phyloP scores from a whole-genome alignment of 2,888 invertebrate genomes.

The Melanotus villosus region DNA sequence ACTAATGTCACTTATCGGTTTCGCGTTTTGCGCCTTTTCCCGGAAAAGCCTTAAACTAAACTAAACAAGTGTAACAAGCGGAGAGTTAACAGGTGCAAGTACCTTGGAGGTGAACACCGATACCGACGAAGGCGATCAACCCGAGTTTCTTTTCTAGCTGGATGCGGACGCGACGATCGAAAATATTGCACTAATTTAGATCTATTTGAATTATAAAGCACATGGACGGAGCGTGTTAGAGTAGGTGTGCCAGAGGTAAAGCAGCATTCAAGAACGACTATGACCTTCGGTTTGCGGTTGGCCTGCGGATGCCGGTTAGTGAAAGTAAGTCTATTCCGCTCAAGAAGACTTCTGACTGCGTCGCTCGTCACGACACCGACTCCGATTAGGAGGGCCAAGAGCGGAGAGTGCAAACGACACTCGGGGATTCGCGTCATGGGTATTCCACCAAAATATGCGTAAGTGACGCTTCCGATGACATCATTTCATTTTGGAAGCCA shows the following conservation, averaged over 20 bases:
- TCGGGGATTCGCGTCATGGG: constrained; percentile 27
- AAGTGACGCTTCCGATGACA: no score
- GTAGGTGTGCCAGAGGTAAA: constrained; percentile 44
- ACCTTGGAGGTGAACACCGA: constrained; percentile 6
- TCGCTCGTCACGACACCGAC: background rate
- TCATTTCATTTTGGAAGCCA: no score
- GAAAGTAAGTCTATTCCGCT: constrained; percentile 44
- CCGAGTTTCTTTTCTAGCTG: background rate
- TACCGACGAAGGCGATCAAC: constrained; percentile 4
- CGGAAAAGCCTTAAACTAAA: background rate
- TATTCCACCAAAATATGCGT: constrained; percentile 29
- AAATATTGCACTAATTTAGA: constrained; percentile 28
- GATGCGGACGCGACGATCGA: constrained; percentile 9
- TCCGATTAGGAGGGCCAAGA: background rate
- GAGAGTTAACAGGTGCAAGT: background rate
- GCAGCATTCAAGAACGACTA: constrained; percentile 29
- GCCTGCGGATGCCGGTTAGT: constrained; percentile 44
- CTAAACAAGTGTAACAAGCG: no score
- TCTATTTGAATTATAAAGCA: constrained; percentile 14
- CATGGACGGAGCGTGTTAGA: constrained; percentile 29
- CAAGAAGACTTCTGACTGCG: constrained; percentile 36
- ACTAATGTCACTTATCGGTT: background rate
- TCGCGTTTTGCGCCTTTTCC: background rate
- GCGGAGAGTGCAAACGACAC: constrained; percentile 3
- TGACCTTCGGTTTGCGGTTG: constrained; percentile 41